phyloP scores from a whole-genome alignment of 2,797 vertebrate genomes.

The Chromis chromis region DNA sequence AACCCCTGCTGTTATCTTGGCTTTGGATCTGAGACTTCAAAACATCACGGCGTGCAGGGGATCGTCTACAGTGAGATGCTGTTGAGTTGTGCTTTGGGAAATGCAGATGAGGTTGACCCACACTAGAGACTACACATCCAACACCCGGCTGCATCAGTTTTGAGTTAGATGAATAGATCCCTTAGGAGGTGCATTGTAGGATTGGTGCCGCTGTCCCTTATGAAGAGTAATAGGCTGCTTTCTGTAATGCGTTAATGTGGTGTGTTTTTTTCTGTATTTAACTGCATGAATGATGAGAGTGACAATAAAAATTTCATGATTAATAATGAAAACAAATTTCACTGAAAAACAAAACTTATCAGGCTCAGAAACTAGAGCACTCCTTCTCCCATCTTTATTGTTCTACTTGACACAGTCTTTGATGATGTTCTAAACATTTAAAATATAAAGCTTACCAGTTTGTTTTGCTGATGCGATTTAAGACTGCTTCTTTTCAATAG shows the following conservation, averaged over 20 bases:
- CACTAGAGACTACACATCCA: neutral
- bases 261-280: conserved; percentile 4
- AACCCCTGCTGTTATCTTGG: neutral
- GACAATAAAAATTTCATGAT: conserved; percentile 14
- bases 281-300: conserved; percentile 9
- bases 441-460: neutral
- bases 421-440: neutral
- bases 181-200: neutral
- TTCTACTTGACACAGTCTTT: neutral
- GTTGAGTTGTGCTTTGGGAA: neutral
- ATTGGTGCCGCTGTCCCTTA: neutral
- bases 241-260: neutral
- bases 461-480: neutral
- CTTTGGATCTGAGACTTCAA: conserved; percentile 8
- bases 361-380: conserved; percentile 9
- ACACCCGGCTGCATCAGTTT: neutral
- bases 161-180: neutral
- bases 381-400: neutral
- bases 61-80: neutral
- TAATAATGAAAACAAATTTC: conserved; percentile 16
- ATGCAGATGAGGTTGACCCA: neutral
- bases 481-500: neutral
- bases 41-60: neutral
- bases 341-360: conserved; percentile 35
- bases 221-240: conserved; percentile 6